A percentile compares a stretch with the other conserved stretches of the same genome.
Conservation (phyloP, 1,140 invertebrate genomes). For the Rhynchophorus ferrugineus region DNA sequence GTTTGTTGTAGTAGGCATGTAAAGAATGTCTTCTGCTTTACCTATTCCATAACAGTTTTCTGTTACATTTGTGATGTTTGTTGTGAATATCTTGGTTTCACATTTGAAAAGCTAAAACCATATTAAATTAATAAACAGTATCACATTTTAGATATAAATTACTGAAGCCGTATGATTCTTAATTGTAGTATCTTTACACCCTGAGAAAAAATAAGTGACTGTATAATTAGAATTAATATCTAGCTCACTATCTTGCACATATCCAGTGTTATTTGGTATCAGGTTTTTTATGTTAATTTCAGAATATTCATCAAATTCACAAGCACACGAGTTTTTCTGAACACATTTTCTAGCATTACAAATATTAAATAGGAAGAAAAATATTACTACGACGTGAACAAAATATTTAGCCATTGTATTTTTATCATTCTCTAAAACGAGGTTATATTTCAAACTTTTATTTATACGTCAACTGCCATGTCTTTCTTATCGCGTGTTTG, state of each 20-base stretch:
- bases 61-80: background rate
- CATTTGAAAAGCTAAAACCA: constrained; percentile 11
- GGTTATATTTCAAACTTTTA: background rate
- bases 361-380: background rate
- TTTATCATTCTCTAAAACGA: background rate
- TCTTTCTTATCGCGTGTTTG: no score
- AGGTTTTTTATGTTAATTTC: constrained; percentile 17
- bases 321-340: constrained; percentile 12
- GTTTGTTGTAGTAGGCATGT: background rate
- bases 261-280: constrained; percentile 6
- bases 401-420: background rate
- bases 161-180: constrained; percentile 3
- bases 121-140: background rate
- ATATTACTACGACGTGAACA: background rate
- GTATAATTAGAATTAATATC: no score
- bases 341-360: constrained; percentile 6
- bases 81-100: background rate
- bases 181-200: constrained; percentile 16
- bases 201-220: constrained; percentile 21
- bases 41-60: constrained; percentile 6
- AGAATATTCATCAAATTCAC: constrained; percentile 19
- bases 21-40: constrained; percentile 1
- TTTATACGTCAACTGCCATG: no score
- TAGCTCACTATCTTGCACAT: no score
- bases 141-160: constrained; percentile 2